phyloP scores from a whole-genome alignment of 2,888 invertebrate species.

The Mechanitis mazaeus region DNA sequence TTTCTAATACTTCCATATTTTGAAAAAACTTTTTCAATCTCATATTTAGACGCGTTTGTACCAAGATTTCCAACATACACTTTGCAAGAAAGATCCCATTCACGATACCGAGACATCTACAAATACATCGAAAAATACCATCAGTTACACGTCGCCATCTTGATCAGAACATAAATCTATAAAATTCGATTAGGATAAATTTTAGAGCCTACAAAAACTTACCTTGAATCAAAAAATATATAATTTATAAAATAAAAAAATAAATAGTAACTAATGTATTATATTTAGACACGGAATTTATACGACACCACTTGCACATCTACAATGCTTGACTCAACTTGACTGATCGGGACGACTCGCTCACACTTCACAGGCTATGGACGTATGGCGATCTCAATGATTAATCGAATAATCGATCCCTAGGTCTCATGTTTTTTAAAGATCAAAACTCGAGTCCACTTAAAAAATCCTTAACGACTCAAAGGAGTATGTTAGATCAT shows the following conservation, averaged over 20 bases:
- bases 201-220: neutral
- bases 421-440: too few species aligned
- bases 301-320: neutral
- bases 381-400: too few species aligned
- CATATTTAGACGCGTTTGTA: slow-evolving; percentile 92
- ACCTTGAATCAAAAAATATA: slow-evolving; percentile 8
- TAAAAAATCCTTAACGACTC: too few species aligned
- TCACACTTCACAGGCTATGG: too few species aligned
- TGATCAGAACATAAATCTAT: slow-evolving; percentile 13
- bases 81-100: slow-evolving; percentile 92
- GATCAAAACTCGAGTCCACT: too few species aligned
- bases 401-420: too few species aligned
- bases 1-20: slow-evolving; percentile 93
- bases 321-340: too few species aligned
- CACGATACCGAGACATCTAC: slow-evolving; percentile 82
- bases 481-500: too few species aligned
- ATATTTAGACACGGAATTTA: slow-evolving; percentile 2
- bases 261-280: neutral
- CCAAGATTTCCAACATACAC: slow-evolving; percentile 95
- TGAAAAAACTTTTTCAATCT: slow-evolving; percentile 90
- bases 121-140: slow-evolving; percentile 29
- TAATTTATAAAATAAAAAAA: neutral
- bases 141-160: slow-evolving; percentile 30
- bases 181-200: neutral
- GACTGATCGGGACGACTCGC: too few species aligned